A percentile compares a stretch with the other conserved stretches of the same genome.
Evolutionary conservation across 2,113 vertebrate species (phyloP).

Genomic region (Percopsis transmontana): DNA sequence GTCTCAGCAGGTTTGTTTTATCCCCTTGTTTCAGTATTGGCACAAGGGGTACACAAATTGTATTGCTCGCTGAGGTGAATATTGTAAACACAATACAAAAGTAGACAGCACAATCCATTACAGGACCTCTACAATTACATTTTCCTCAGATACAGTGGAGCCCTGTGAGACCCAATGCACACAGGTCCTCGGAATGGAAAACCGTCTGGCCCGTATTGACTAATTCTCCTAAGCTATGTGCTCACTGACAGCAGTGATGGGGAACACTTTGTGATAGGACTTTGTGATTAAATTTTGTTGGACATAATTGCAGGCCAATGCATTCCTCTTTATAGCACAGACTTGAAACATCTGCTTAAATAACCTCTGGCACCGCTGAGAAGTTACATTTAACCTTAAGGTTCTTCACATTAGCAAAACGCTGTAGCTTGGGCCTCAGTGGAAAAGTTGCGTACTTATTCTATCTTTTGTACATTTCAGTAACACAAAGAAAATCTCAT

Average conservation of each 20-base stretch:
- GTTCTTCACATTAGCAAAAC: slow-evolving; percentile 6
- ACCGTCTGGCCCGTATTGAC: slow-evolving; percentile 45
- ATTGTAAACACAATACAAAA: slow-evolving; percentile 53
- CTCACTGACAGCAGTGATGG: slow-evolving; percentile 43
- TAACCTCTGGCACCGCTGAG: slow-evolving; percentile 30
- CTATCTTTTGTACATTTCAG: slow-evolving; percentile 19
- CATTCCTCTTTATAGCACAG: background rate
- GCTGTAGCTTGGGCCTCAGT: slow-evolving; percentile 16
- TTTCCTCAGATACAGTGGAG: slow-evolving; percentile 55
- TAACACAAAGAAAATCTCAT: slow-evolving; percentile 3
- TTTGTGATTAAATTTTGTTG: slow-evolving; percentile 29
- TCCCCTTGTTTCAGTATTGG: slow-evolving; percentile 31
- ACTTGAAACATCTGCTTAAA: slow-evolving; percentile 38
- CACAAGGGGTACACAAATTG: slow-evolving; percentile 12
- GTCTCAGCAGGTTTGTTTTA: slow-evolving; percentile 18
- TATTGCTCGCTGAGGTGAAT: slow-evolving; percentile 49
- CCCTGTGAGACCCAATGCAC: slow-evolving; percentile 36
- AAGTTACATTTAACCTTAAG: slow-evolving; percentile 20
- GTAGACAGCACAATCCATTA: slow-evolving; percentile 66
- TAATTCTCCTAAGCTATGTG: slow-evolving; percentile 50
- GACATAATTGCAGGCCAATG: slow-evolving; percentile 20
- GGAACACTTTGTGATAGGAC: slow-evolving; percentile 15
- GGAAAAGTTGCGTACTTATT: background rate
- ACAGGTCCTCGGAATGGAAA: slow-evolving; percentile 53
- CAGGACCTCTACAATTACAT: slow-evolving; percentile 56